phyloP scores from a whole-genome alignment of 2,888 invertebrate genomes.

The Drosophila mercatorum region DNA sequence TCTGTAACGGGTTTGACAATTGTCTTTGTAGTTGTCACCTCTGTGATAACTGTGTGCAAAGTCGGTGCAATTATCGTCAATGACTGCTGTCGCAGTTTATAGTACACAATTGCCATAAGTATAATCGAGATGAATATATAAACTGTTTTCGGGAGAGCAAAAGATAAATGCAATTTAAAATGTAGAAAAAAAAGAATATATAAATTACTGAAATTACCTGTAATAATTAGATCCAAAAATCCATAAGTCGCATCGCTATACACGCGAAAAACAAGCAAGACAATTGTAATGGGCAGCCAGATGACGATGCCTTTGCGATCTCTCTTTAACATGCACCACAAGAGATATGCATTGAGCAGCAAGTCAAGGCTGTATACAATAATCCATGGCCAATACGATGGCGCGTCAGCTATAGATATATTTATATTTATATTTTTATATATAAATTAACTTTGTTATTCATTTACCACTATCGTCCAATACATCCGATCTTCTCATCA shows the following conservation, averaged over 20 bases:
- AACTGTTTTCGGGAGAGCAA: neutral
- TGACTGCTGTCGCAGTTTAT: constrained; percentile 3
- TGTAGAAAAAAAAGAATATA: neutral
- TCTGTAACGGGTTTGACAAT: neutral
- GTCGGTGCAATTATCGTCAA: neutral
- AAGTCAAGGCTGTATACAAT: constrained; percentile 1
- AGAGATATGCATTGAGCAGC: constrained; percentile 11
- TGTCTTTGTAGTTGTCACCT: neutral
- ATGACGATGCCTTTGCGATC: constrained; percentile 1
- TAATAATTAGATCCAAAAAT: constrained; percentile 5
- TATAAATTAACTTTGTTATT: neutral
- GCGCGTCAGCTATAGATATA: neutral
- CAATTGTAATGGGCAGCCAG: neutral
- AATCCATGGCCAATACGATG: constrained; percentile 4
- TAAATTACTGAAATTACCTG: neutral
- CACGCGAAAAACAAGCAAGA: neutral
- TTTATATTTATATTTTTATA: neutral
- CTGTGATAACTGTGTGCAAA: neutral
- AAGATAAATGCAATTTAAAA: neutral
- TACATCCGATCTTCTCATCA: constrained; percentile 3
- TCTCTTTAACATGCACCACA: constrained; percentile 3
- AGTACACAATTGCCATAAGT: constrained; percentile 3
- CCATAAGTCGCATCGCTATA: constrained; percentile 8
- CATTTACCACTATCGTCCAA: neutral
- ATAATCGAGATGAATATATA: constrained; percentile 4